These are phyloP conservation scores for Gnathochromis pfefferi DNA, from an alignment of 2,113 vertebrate species.

Conservation along the genomic window DNA sequence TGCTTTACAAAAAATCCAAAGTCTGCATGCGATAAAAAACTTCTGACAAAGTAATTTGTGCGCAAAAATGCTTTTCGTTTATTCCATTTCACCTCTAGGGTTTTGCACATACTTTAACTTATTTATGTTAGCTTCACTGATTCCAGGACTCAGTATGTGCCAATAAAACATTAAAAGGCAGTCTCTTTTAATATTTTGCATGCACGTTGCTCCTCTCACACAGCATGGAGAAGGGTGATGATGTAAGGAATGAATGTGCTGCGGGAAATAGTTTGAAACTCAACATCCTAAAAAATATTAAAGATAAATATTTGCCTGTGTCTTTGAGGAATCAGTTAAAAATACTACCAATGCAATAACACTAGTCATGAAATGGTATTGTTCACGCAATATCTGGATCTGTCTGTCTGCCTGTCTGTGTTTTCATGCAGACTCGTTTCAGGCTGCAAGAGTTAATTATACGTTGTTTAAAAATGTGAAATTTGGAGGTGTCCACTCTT, in stretches of 20 bases:
- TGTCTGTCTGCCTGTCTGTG: background rate
- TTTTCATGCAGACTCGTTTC: background rate
- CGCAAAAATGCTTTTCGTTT: background rate
- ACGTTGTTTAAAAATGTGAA: background rate
- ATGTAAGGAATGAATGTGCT: background rate
- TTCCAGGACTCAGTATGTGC: background rate
- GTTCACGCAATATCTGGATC: background rate
- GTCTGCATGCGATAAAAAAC: background rate
- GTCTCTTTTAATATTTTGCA: background rate
- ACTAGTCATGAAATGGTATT: background rate
- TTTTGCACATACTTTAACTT: background rate
- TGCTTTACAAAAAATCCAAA: background rate
- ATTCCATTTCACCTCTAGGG: background rate
- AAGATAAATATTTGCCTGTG: background rate
- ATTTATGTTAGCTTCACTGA: background rate
- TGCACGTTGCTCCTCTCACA: background rate
- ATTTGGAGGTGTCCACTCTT: conserved; percentile 44
- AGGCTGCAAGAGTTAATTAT: background rate
- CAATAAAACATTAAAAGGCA: background rate
- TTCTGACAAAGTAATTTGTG: background rate
- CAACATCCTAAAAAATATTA: background rate
- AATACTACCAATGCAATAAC: background rate
- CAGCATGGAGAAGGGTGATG: background rate
- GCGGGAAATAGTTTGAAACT: background rate
- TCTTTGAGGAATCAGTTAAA: background rate